Evolutionary conservation across 2,797 vertebrate genomes (phyloP), one percentile per base, ranked within the genome.

Genomic region (Platyrinchus mystaceus): DNA sequence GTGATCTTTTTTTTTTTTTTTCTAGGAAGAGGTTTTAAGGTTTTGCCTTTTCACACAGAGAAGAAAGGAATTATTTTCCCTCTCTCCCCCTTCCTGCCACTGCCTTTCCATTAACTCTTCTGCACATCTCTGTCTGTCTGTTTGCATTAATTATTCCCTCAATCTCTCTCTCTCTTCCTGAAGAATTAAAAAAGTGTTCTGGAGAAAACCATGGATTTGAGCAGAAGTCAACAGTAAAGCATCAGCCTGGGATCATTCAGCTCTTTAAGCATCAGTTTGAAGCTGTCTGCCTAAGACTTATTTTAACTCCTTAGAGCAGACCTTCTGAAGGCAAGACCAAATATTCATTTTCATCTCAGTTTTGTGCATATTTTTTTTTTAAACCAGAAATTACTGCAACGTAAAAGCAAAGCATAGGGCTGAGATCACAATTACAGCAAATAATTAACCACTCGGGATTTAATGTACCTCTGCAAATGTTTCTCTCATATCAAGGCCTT

Each of bases 221-320:
- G 34, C 47, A 83, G 74, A 92, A 94, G 36, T 85, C 89, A 87
- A 56, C 18, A 81, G 22, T 60, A 79, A 62, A 84, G 12, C 43
- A 67, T 13, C 41, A 82, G 44, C 69, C 44, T 81, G 58, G 26
- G 66, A 87, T 87, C 70, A 64, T 56, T 60, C 52, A 66, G 21
- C 30, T 76, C 41, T 27, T 90, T 53, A n/a, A 90, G 30, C 50
- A 92, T 49, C 41, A 70, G 58, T 70, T 39, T 59, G 71, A 93
- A 84, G 46, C 49, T 86, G 22, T 50, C 67, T 70, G 62, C 58
- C 39, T 69, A 66, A 84, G 53, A 69, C 9, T 74, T 58, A 62
- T 27, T 91, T 87, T 82, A 94, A 80, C 50, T 94, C 62, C 56
- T 93, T 39, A 70, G 24, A 88, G 80, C n/a, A 84, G 66, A 82